Conservation (phyloP, 2,113 vertebrate genomes). For the Crypturellus undulatus region DNA sequence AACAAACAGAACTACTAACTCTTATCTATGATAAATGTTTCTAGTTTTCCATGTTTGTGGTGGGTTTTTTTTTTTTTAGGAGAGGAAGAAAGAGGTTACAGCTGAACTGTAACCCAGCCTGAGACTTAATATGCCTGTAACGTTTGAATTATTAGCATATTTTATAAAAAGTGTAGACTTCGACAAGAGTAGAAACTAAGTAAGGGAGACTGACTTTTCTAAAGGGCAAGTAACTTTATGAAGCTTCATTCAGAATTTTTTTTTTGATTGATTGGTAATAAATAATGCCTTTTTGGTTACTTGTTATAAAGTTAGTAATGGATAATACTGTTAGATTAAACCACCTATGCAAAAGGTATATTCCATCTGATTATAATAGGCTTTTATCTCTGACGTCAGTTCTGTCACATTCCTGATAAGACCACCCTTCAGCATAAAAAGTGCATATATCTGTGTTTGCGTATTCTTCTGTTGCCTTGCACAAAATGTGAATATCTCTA, state of each 20-base stretch:
- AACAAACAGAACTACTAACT: no score
- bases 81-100: neutral
- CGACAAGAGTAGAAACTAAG: neutral
- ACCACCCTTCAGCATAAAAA: neutral
- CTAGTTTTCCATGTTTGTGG: no score
- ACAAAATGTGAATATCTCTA: no score
- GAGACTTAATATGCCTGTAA: neutral
- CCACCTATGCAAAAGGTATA: neutral
- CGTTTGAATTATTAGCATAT: neutral
- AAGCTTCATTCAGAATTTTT: no score
- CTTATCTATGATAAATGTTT: no score
- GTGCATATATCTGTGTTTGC: no score
- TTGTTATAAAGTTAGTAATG: neutral
- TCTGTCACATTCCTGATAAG: neutral
- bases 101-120: neutral
- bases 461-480: no score
- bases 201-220: neutral
- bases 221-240: neutral
- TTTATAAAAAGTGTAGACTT: neutral
- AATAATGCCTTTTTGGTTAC: no score
- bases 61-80: no score
- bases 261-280: no score
- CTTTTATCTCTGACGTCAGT: neutral
- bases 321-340: neutral
- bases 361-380: neutral